Evolutionary conservation across 2,797 vertebrate genomes (phyloP).

Genomic region (Mus caroli): DNA sequence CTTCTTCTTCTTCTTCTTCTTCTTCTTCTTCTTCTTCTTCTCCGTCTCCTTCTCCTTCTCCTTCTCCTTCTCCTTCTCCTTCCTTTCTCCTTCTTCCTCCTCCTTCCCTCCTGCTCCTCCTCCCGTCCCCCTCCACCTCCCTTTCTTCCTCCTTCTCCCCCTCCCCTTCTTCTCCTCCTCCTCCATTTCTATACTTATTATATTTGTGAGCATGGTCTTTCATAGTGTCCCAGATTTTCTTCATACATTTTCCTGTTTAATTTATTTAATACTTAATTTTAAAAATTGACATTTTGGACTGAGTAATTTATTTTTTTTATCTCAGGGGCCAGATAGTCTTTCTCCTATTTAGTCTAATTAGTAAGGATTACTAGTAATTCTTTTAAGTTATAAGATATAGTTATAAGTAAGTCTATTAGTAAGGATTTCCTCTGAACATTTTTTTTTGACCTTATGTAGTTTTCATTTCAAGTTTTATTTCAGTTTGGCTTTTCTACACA

Average conservation of each 20-base stretch:
- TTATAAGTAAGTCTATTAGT: background rate
- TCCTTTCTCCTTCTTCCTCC: too few species aligned
- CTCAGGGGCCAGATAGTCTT: background rate
- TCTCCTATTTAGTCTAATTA: background rate
- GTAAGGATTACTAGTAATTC: background rate
- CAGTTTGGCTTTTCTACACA: background rate
- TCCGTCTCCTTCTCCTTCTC: too few species aligned
- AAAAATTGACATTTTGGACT: background rate
- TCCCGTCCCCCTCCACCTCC: fast-evolving
- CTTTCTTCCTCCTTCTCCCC: too few species aligned
- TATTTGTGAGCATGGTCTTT: background rate
- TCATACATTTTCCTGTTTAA: background rate
- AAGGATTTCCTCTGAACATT: background rate
- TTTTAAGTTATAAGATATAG: too few species aligned
- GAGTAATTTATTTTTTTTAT: background rate
- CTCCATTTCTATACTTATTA: background rate
- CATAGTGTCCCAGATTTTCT: background rate
- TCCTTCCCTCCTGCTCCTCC: too few species aligned
- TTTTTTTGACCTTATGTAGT: background rate
- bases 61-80: too few species aligned
- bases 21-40: too few species aligned
- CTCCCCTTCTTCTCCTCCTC: fast-evolving
- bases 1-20: too few species aligned
- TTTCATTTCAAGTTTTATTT: background rate
- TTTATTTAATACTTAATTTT: background rate